phyloP scores from a whole-genome alignment of 2,797 vertebrate genomes.

The Falco naumanni region DNA sequence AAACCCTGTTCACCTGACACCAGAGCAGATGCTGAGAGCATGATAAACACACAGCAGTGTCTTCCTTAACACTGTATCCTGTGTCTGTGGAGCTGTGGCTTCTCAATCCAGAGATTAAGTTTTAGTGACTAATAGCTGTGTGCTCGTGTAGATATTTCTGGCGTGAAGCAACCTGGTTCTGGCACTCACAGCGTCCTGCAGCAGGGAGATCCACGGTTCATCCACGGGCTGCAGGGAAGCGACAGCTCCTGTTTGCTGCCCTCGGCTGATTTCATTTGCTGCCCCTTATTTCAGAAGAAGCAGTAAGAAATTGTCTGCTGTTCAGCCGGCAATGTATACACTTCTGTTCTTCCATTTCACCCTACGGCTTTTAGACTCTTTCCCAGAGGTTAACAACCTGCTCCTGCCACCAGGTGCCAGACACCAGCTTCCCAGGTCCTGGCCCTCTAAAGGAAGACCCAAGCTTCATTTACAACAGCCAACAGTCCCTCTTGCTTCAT shows the following conservation, averaged over 20 bases:
- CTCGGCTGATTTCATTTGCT: background rate
- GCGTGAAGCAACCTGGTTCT: background rate
- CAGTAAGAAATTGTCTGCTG: background rate
- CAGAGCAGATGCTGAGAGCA: background rate
- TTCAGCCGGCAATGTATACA: background rate
- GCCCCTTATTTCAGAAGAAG: background rate
- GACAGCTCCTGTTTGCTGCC: background rate
- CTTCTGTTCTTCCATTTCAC: background rate
- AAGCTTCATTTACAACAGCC: background rate
- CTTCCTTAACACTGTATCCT: background rate
- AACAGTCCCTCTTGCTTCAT: background rate
- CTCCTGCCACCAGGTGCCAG: background rate
- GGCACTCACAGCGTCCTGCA: background rate
- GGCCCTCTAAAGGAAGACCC: background rate
- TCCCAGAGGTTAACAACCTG: background rate
- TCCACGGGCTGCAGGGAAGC: fast-evolving
- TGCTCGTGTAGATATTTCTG: background rate
- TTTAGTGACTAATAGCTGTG: background rate
- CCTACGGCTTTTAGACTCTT: background rate
- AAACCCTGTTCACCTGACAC: background rate
- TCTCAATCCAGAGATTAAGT: background rate
- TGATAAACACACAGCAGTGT: background rate
- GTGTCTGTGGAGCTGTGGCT: fast-evolving
- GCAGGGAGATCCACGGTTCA: background rate
- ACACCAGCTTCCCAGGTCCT: background rate